Conservation (phyloP, 1,140 invertebrate genomes). For the Brachystomella parvula region DNA sequence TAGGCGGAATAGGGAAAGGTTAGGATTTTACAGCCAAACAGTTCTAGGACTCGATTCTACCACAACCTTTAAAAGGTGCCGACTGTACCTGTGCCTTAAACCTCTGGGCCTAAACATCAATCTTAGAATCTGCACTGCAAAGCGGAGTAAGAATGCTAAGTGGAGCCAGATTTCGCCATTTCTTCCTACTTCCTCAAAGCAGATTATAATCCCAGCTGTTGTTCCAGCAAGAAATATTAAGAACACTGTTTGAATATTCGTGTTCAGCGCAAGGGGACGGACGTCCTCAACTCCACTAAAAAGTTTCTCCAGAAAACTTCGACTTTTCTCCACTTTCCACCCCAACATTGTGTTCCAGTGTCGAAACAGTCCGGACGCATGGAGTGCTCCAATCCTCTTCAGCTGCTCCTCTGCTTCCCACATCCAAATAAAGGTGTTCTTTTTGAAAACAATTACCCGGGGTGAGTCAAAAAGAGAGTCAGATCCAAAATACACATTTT, state of each 20-base stretch:
- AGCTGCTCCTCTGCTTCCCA: neutral
- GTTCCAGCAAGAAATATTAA: neutral
- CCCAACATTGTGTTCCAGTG: neutral
- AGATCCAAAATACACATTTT: neutral
- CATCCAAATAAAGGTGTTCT: neutral
- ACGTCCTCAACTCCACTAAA: neutral
- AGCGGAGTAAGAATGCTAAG: neutral
- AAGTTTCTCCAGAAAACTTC: no score
- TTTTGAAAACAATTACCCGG: neutral
- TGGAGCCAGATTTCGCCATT: neutral
- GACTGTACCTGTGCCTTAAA: no score
- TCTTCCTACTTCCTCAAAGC: neutral
- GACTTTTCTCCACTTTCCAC: neutral
- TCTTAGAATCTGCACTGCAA: no score
- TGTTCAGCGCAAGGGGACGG: neutral
- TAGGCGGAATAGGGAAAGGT: no score
- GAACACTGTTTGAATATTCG: neutral
- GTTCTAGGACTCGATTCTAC: no score
- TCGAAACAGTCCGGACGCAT: neutral
- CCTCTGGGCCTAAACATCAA: no score
- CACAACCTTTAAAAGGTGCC: no score
- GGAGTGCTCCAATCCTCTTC: neutral
- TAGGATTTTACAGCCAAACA: no score
- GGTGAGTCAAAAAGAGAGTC: neutral
- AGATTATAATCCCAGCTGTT: neutral